Base-by-base conservation (phyloP, 2,888 invertebrate species). In the Harpalus rubripes region DNA sequence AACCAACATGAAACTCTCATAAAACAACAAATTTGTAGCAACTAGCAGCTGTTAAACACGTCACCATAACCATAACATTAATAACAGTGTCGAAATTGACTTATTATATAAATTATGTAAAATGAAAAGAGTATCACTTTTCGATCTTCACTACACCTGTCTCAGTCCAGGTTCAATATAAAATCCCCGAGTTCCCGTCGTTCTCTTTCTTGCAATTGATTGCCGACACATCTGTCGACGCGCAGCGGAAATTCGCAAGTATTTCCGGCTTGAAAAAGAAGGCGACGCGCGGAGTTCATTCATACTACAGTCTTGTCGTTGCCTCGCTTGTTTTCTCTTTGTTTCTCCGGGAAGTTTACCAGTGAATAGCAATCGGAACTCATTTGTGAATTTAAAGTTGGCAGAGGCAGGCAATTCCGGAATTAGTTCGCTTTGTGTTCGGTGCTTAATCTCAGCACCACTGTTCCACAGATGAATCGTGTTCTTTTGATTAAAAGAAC, bases 171-270 rank as follows among this genome's bases (percentile, higher is more conserved):
- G 32, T 32, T 12, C 44, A 52, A 52, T 52, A 52, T 12, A 52
- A 52, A 52, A 12, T 1, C 10, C 7, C 16, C 16, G 61, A n/a
- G 18, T 16, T 63, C 26, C 44, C 83, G 61, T 41, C 39, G 44
- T 15, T 39, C 72, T 63, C 84, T 10, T 26, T 32, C 59, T 39
- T 32, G 63, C 84, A 84, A 84, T 84, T 84, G 84, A 84, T 84
- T 84, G 84, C 84, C 84, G 83, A 74, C 83, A 84, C 84, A 84
- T 84, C 84, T 84, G 84, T 84, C 78, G 84, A 65, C 84, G 44
- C 44, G 44, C 32, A 52, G 44, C 44, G 84, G 84, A 84, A 78
- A 84, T 84, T 84, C 84, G 63, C 84, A 84, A 84, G 84, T 84
- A 84, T 84, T 84, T 84, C 84, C 84, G 61, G 84, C 18, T 76